A percentile compares a stretch with the other conserved stretches of the same genome.
Evolutionary conservation across 2,888 invertebrate species (phyloP).

Genomic region (Tholera decimalis): DNA sequence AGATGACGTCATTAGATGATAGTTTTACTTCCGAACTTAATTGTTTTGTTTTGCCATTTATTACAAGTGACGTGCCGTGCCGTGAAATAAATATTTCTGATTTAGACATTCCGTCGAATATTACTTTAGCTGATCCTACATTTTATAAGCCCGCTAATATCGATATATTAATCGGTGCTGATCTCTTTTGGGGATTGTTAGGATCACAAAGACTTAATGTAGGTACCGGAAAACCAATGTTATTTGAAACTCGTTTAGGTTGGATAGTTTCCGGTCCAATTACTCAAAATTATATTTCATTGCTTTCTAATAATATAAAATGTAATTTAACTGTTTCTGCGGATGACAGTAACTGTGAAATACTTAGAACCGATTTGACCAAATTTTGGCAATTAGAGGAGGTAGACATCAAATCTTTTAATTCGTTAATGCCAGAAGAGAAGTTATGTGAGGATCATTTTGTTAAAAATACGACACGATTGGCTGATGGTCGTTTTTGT

Average conservation of each 20-base stretch:
- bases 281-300: not conserved
- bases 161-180: not conserved
- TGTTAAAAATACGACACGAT: not conserved
- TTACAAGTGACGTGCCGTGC: too few species aligned
- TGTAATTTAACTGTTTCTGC: not conserved
- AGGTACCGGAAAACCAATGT: not conserved
- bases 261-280: conserved; percentile 3
- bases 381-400: not conserved
- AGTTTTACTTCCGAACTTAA: too few species aligned
- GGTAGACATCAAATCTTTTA: not conserved
- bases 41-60: too few species aligned
- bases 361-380: not conserved
- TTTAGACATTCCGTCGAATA: too few species aligned
- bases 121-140: too few species aligned
- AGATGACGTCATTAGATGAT: not conserved
- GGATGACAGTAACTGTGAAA: too few species aligned
- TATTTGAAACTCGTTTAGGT: conserved; percentile 4
- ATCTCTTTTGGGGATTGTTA: not conserved
- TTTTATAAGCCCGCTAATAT: too few species aligned
- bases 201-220: not conserved
- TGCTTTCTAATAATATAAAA: not conserved
- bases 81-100: too few species aligned
- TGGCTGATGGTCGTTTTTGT: not conserved
- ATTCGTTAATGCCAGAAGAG: not conserved
- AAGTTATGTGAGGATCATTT: not conserved